Evolutionary conservation across 2,888 invertebrate species (phyloP).

Genomic region (Tyria jacobaeae): DNA sequence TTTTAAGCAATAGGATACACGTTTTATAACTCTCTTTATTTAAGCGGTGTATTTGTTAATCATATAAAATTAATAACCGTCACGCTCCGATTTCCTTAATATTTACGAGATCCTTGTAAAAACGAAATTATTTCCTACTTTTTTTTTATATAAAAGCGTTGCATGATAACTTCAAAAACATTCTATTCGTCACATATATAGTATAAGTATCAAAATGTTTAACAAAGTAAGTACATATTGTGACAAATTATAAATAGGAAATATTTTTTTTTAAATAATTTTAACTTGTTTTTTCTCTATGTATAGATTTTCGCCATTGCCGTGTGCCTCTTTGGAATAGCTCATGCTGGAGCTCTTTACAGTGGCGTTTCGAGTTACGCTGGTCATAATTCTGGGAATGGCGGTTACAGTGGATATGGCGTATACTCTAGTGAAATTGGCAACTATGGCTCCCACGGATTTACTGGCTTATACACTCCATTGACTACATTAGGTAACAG

Average conservation of each 20-base stretch:
- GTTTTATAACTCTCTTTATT: too few relatives aligned
- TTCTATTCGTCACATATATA: constrained; percentile 66
- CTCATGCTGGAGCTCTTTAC: constrained; percentile 57
- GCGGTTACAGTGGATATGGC: constrained; percentile 23
- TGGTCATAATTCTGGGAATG: constrained; percentile 17
- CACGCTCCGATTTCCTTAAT: constrained; percentile 72
- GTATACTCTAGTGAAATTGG: background rate
- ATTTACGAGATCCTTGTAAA: constrained; percentile 68
- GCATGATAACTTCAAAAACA: constrained; percentile 64
- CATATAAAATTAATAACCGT: constrained; percentile 65
- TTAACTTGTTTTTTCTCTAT: background rate
- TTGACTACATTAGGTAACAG: too few relatives aligned
- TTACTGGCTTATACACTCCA: too few relatives aligned
- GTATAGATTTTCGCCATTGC: constrained; percentile 59
- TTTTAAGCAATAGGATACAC: too few relatives aligned
- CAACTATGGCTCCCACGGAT: background rate
- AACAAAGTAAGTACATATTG: constrained; percentile 61
- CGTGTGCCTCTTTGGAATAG: constrained; percentile 62
- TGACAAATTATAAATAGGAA: background rate
- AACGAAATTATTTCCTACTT: constrained; percentile 62
- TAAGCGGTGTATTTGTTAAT: constrained; percentile 44
- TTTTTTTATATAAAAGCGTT: constrained; percentile 70
- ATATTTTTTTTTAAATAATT: background rate
- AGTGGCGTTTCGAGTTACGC: constrained; percentile 33
- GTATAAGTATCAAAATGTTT: constrained; percentile 66